Evolutionary conservation across 2,888 invertebrate species (phyloP), one percentile per base, ranked within the genome.

Genomic region (Agrochola circellaris): DNA sequence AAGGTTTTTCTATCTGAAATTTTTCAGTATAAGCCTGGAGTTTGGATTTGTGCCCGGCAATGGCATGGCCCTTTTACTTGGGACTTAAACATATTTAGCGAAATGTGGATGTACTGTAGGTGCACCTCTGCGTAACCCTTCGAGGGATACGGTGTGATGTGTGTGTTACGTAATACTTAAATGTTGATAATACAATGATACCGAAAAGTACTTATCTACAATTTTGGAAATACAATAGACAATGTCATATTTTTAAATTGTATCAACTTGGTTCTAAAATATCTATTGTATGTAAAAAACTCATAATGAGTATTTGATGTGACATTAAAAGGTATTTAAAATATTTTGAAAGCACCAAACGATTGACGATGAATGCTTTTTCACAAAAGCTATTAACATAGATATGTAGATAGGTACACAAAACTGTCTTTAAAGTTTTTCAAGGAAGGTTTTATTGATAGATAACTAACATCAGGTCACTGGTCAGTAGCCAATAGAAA

Each of bases 301-400:
- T 51, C 23, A 6, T 62, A 62, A 34, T 45, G 54, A 45, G 42
- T 62, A 34, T 74, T 34, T 75, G 20, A 54, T 54, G 42, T 54
- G 42, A n/a, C 54, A 56, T 38, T 26, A 23, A 54, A 74, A 73
- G 61, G 6, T 42, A 30, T n/a, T 60, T 48, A 17, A 72, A 48
- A 75, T 75, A n/a, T 74, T 61, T 30, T 54, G 20, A 45, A 54
- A 56, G 62, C 62, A 62, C 45, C 30, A n/a, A 13, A 45, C 3
- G 30, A 20, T 73, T 45, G 20, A 70, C 20, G 20, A 20, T 74
- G 3, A 62, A 74, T 15, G 17, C 13, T 45, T 73, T 74, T 30
- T n/a, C 6, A 73, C 17, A 45, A 51, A 6, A 61, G n/a, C n/a
- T 74, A 45, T 26, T 30, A 13, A 34, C 13, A 8, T 23, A 23